Evolutionary conservation across 2,797 vertebrate genomes (phyloP), one percentile per base, ranked within the genome.

Genomic region (Ceyx erithaca): DNA sequence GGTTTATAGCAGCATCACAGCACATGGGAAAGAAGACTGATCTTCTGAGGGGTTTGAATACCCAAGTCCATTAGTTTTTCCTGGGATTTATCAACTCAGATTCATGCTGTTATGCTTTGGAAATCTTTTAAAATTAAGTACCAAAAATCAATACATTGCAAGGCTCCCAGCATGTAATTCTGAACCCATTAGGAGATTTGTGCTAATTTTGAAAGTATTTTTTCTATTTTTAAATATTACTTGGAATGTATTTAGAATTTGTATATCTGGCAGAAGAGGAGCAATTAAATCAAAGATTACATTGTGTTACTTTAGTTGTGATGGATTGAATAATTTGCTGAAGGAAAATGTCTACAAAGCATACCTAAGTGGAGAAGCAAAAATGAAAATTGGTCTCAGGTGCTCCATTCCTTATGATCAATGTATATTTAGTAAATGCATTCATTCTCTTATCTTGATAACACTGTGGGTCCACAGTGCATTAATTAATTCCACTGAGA

Each of bases 341-440:
- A 89, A 85, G 91, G 84, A 90, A 89, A 87, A 72, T 63, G 92
- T 90, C 90, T 86, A 54, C 85, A 80, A 88, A 91, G 64, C 49
- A 17, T 77, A 68, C 72, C 54, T 63, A 55, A 92, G 76, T 83
- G 79, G 69, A 87, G 86, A 83, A 78, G 58, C 58, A 46, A 85
- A 90, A 81, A 70, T 46, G 73, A 85, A 83, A 84, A 73, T 45
- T 31, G 31, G 30, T 45, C 76, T 75, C 69, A 62, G 86, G 72
- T 92, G 35, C 51, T 94, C 68, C 64, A 16, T 25, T 86, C 64
- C 31, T 66, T 54, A 3, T 55, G 68, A 71, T 82, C 78, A 58
- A 75, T 49, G 33, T 26, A 6, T 82, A 70, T 92, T 91, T 80
- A 64, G 81, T 71, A 75, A 64, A 82, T 87, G 71, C 82, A 75